These are phyloP conservation scores for Oscheius sp. DNA, from an alignment of 2,888 invertebrate species.

Conservation along the genomic window DNA sequence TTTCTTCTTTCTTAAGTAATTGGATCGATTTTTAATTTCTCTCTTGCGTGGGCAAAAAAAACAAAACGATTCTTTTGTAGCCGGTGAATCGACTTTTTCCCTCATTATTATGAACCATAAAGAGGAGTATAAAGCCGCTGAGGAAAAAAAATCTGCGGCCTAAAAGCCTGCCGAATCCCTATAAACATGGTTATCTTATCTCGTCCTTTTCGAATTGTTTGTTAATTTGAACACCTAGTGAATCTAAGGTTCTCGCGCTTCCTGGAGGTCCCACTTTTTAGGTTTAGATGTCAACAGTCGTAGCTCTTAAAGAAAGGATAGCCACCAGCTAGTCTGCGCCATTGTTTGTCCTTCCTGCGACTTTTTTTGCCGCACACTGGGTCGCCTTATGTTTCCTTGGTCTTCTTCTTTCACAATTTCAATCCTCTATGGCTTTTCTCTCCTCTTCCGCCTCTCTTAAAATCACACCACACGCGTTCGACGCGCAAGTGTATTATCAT, in stretches of 20 bases:
- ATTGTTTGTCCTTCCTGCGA: constrained; percentile 19
- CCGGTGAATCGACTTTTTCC: neutral
- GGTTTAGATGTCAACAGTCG: neutral
- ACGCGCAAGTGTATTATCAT: constrained; percentile 25
- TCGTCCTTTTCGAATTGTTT: neutral
- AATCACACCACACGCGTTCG: constrained; percentile 11
- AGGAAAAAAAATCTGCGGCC: neutral
- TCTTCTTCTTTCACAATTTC: neutral
- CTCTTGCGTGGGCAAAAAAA: too few relatives aligned
- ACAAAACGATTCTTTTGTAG: too few relatives aligned
- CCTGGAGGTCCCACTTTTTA: neutral
- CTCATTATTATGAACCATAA: too few relatives aligned
- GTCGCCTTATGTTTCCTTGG: constrained; percentile 12
- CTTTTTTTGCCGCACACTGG: constrained; percentile 5
- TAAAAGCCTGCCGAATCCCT: neutral
- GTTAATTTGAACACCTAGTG: neutral
- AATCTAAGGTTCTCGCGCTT: neutral
- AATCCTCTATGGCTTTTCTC: neutral
- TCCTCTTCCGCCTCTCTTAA: constrained; percentile 5
- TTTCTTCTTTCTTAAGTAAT: too few relatives aligned
- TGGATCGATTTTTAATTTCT: too few relatives aligned
- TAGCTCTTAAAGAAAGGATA: constrained; percentile 21
- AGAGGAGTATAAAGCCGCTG: too few relatives aligned
- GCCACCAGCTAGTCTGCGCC: constrained; percentile 26
- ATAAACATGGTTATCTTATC: constrained; percentile 21